Percentiles rank a stretch among this genome's conserved stretches.
phyloP scores from a whole-genome alignment of 2,797 vertebrate species.

The Rhabdophis nuchalis region DNA sequence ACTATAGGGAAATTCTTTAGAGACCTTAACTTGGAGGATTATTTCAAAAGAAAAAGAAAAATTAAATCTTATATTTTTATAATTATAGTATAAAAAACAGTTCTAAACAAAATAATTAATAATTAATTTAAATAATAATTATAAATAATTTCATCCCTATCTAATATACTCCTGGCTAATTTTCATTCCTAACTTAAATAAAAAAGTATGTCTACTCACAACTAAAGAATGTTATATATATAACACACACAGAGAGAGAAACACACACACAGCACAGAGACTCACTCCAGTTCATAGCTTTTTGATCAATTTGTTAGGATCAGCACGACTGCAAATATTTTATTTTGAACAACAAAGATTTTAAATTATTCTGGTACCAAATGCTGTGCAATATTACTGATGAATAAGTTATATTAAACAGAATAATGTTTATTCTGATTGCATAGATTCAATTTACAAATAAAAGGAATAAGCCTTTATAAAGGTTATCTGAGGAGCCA shows the following conservation, averaged over 20 bases:
- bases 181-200: neutral
- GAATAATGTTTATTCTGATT: neutral
- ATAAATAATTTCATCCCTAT: neutral
- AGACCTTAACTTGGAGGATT: constrained; percentile 12
- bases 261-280: too few species aligned
- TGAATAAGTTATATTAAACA: neutral
- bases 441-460: neutral
- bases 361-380: neutral
- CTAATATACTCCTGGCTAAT: neutral
- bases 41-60: neutral
- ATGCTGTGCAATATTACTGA: neutral
- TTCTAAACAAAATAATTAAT: neutral
- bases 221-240: neutral
- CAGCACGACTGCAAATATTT: neutral
- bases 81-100: neutral
- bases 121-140: neutral
- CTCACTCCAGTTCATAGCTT: neutral
- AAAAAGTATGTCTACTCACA: neutral
- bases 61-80: neutral
- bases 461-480: neutral
- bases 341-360: neutral
- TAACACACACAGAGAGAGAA: too few species aligned
- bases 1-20: neutral
- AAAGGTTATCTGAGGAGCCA: neutral
- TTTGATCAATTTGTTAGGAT: neutral